phyloP scores from a whole-genome alignment of 2,113 vertebrate species.

The Pipra filicauda region DNA sequence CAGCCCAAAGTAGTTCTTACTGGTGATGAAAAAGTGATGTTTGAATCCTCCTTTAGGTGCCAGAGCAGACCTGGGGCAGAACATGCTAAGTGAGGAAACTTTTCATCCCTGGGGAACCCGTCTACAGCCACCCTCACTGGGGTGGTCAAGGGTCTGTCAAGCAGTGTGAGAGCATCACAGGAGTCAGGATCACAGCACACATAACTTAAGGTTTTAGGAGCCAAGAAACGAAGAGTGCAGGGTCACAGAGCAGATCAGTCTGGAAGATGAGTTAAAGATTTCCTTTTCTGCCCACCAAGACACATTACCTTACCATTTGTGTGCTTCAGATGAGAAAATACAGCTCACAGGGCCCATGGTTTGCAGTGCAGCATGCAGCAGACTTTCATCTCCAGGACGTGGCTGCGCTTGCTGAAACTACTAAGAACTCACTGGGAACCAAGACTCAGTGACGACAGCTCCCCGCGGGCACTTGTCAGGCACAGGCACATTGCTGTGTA shows the following conservation, averaged over 20 bases:
- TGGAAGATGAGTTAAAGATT: neutral
- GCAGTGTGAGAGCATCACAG: neutral
- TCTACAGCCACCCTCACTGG: neutral
- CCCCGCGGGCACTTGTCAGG: neutral
- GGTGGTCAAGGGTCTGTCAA: neutral
- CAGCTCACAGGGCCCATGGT: neutral
- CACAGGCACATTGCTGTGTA: neutral
- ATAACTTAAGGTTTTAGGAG: neutral
- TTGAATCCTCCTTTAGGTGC: neutral
- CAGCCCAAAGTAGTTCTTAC: neutral
- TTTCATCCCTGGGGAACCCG: neutral
- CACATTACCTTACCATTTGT: neutral
- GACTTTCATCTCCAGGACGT: neutral
- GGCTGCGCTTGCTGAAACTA: neutral
- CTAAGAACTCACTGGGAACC: neutral
- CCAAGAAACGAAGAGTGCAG: neutral
- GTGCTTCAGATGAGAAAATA: neutral
- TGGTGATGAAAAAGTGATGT: neutral
- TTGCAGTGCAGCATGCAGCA: neutral
- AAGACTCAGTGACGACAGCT: neutral
- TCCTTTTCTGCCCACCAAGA: neutral
- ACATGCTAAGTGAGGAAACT: neutral
- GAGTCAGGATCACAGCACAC: neutral
- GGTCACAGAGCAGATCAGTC: neutral
- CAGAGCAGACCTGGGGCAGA: neutral